These are phyloP conservation scores for Amphilophus citrinellus DNA, from an alignment of 2,113 vertebrate species.

Conservation along the genomic window DNA sequence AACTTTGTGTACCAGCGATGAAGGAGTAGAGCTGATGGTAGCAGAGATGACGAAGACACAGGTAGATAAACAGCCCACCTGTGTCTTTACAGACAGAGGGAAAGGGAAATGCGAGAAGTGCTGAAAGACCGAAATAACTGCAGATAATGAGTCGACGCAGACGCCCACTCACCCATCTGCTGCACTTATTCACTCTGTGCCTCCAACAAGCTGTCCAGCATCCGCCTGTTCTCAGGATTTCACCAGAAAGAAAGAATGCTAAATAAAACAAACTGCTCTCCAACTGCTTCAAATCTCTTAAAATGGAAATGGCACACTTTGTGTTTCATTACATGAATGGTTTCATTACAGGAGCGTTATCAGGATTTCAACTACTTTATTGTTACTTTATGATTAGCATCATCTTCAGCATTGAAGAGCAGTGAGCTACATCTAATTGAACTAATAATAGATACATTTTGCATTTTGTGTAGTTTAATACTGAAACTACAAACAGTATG, in stretches of 20 bases:
- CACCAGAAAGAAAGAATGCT: background rate
- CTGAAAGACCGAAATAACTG: constrained; percentile 53
- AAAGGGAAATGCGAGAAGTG: background rate
- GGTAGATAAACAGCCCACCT: constrained; percentile 60
- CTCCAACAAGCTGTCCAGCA: constrained; percentile 25
- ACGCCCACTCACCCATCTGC: constrained; percentile 69
- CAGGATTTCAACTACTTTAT: background rate
- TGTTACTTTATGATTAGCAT: background rate
- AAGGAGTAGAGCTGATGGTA: background rate
- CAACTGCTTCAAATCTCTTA: background rate
- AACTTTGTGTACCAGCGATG: background rate
- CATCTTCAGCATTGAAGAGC: background rate
- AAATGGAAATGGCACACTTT: constrained; percentile 4
- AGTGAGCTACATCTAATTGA: background rate
- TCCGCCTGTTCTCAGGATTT: constrained; percentile 5
- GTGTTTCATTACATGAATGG: background rate
- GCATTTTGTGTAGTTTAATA: background rate
- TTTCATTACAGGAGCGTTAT: background rate
- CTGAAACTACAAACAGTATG: background rate
- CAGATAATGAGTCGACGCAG: constrained; percentile 51
- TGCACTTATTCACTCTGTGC: constrained; percentile 26
- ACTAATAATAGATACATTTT: background rate
- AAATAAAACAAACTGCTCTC: constrained; percentile 14
- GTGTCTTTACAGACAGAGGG: constrained; percentile 40
- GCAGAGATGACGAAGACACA: constrained; percentile 45